phyloP scores from a whole-genome alignment of 2,888 invertebrate genomes.

The Eulithis prunata region DNA sequence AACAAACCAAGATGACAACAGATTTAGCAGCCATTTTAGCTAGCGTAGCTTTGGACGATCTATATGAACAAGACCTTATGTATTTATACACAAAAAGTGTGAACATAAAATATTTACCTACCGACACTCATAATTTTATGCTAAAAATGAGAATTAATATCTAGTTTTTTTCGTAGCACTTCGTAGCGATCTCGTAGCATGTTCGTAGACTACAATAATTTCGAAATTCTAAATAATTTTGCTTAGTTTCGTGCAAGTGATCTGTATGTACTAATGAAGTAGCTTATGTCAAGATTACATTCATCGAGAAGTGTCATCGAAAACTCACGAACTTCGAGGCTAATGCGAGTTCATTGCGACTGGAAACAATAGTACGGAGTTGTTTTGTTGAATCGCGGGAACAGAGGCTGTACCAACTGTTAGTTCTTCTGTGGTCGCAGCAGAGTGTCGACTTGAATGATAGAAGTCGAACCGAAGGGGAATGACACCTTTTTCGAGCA shows the following conservation, averaged over 20 bases:
- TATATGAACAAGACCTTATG: too few relatives aligned
- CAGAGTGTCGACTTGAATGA: slow-evolving; percentile 56
- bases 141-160: neutral
- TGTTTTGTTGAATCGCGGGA: slow-evolving; percentile 50
- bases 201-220: slow-evolving; percentile 4
- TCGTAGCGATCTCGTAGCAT: slow-evolving; percentile 24
- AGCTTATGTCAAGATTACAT: neutral
- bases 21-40: too few relatives aligned
- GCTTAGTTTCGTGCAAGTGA: too few relatives aligned
- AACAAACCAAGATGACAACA: too few relatives aligned
- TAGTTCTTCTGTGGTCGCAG: slow-evolving; percentile 25
- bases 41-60: too few relatives aligned
- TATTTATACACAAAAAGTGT: too few relatives aligned
- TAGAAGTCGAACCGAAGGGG: slow-evolving; percentile 58
- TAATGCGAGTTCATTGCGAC: slow-evolving; percentile 35
- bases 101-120: too few relatives aligned
- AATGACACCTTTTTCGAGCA: slow-evolving; percentile 63
- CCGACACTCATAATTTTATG: neutral
- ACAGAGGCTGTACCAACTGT: slow-evolving; percentile 41
- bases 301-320: neutral
- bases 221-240: neutral
- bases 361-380: slow-evolving; percentile 43
- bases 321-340: slow-evolving; percentile 4
- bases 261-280: neutral
- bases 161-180: slow-evolving; percentile 12